Conservation (phyloP, 2,888 invertebrate species). For the Stratiomys singularior region DNA sequence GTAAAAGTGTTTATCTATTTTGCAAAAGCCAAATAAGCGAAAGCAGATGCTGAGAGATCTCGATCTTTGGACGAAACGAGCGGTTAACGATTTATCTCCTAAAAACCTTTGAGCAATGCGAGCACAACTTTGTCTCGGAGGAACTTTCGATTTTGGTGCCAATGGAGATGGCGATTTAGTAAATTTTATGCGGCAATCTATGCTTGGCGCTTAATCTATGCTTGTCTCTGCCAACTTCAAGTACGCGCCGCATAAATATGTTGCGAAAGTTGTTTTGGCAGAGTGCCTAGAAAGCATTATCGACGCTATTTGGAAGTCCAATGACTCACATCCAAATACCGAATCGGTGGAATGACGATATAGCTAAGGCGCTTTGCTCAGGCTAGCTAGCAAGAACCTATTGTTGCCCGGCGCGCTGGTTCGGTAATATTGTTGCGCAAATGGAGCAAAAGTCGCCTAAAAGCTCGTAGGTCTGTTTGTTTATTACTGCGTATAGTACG, state of each 20-base stretch:
- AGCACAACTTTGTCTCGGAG: too few species aligned
- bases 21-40: too few species aligned
- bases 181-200: not conserved
- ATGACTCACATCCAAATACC: slow-evolving; percentile 17
- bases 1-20: too few species aligned
- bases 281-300: not conserved
- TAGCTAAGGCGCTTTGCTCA: too few species aligned
- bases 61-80: too few species aligned
- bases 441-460: not conserved
- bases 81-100: too few species aligned
- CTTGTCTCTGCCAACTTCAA: too few species aligned
- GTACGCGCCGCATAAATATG: not conserved
- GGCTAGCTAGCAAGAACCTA: not conserved
- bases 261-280: slow-evolving; percentile 39
- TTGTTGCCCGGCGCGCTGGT: not conserved
- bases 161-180: too few species aligned
- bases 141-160: too few species aligned
- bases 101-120: too few species aligned
- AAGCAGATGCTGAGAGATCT: too few species aligned
- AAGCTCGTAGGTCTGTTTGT: slow-evolving; percentile 36
- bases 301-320: slow-evolving; percentile 14
- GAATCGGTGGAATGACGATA: not conserved
- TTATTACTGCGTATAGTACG: not conserved
- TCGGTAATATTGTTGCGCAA: not conserved
- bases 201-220: not conserved